Percentiles rank a stretch among this genome's conserved stretches.
These are phyloP conservation scores for Eutrigla gurnardus DNA, from an alignment of 2,797 vertebrate genomes.

Conservation along the genomic window DNA sequence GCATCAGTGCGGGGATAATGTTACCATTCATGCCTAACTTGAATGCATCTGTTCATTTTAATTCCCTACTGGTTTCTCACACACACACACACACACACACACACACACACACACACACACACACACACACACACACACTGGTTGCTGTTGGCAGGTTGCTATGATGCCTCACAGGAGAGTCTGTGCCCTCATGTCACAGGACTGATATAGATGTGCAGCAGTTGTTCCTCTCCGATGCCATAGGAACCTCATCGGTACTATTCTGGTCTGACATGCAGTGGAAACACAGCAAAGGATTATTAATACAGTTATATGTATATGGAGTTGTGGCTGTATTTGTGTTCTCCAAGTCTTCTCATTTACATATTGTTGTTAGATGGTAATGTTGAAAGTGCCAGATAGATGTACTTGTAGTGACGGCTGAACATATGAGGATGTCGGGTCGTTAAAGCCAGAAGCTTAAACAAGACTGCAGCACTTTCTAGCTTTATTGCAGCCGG, in stretches of 20 bases:
- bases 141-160: slow-evolving; percentile 55
- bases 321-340: neutral
- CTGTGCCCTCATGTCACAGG: slow-evolving; percentile 58
- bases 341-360: neutral
- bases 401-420: too few species aligned
- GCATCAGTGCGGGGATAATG: neutral
- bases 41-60: slow-evolving; percentile 15
- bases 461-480: too few species aligned
- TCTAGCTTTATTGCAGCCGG: too few species aligned
- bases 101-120: too few species aligned
- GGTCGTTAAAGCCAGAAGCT: slow-evolving; percentile 19
- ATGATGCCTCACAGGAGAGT: slow-evolving; percentile 51
- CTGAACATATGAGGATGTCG: too few species aligned
- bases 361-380: neutral
- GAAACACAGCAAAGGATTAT: slow-evolving; percentile 39
- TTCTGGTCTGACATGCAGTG: slow-evolving; percentile 34
- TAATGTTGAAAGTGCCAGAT: too few species aligned
- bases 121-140: neutral
- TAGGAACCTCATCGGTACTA: slow-evolving; percentile 37
- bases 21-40: neutral
- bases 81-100: too few species aligned
- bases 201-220: slow-evolving; percentile 73
- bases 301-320: slow-evolving; percentile 15
- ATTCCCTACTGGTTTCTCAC: slow-evolving; percentile 24
- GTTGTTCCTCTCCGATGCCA: slow-evolving; percentile 59